phyloP scores from a whole-genome alignment of 2,797 vertebrate species.

The Notolabrus celidotus region DNA sequence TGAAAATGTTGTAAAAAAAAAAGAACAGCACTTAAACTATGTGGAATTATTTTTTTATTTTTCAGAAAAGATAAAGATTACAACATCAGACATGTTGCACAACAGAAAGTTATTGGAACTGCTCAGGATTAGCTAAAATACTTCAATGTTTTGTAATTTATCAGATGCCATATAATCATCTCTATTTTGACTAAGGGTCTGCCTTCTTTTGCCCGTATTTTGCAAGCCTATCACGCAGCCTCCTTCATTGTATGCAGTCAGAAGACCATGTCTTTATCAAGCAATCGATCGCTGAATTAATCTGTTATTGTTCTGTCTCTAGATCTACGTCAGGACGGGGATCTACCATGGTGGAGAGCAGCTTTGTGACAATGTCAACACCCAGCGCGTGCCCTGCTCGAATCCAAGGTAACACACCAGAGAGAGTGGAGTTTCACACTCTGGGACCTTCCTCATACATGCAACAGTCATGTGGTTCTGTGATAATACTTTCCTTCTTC shows the following conservation, averaged over 20 bases:
- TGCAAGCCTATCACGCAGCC: not conserved
- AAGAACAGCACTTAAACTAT: not conserved
- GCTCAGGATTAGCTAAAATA: not conserved
- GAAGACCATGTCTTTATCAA: not conserved
- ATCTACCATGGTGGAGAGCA: constrained; percentile 99
- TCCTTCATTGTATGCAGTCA: not conserved
- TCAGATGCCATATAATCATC: not conserved
- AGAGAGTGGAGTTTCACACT: not conserved
- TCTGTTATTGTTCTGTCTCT: constrained; percentile 22
- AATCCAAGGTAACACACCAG: constrained; percentile 92
- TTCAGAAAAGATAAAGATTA: not conserved
- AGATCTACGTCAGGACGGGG: constrained; percentile 99
- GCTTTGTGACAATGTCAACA: constrained; percentile 99
- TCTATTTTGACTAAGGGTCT: too few relatives aligned
- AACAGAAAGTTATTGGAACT: not conserved
- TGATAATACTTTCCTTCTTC: constrained; percentile 9
- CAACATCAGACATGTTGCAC: not conserved
- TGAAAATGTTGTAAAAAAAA: not conserved
- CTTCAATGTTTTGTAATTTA: not conserved
- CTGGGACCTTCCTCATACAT: not conserved
- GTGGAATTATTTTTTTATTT: not conserved
- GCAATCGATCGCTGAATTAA: not conserved
- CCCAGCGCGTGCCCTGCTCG: constrained; percentile 96
- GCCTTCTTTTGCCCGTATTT: not conserved
- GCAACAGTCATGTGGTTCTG: not conserved